Percentiles rank a stretch among this genome's conserved stretches.
Conservation (phyloP, 2,113 vertebrate species). For the Numida meleagris region DNA sequence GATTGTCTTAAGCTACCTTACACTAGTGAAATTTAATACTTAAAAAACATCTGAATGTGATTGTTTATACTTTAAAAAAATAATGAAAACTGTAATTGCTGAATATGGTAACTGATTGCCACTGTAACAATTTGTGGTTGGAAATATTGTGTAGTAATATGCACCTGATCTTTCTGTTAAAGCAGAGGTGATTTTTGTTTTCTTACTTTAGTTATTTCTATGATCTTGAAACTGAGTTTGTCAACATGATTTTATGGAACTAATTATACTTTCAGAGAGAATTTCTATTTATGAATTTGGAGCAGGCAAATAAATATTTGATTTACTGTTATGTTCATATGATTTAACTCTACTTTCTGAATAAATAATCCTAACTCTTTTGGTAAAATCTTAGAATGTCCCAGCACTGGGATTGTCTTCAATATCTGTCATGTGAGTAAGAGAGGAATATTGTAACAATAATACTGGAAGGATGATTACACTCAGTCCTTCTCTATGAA, state of each 20-base stretch:
- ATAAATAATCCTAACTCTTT: background rate
- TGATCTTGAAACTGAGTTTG: background rate
- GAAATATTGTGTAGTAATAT: background rate
- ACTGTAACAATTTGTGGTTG: background rate
- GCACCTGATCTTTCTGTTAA: background rate
- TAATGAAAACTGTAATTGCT: background rate
- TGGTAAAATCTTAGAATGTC: background rate
- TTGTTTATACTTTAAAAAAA: background rate
- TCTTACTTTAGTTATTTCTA: background rate
- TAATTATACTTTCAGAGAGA: slow-evolving; percentile 9
- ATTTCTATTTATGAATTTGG: slow-evolving; percentile 11
- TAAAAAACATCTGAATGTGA: background rate
- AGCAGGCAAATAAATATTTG: slow-evolving; percentile 34
- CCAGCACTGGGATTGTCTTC: background rate
- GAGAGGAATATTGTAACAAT: background rate
- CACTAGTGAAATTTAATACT: background rate
- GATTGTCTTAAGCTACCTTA: background rate
- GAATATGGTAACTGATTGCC: background rate
- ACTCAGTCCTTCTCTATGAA: background rate
- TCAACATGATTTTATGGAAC: background rate
- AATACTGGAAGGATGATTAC: background rate
- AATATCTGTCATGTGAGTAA: background rate
- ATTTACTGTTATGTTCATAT: background rate
- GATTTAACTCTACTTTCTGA: background rate
- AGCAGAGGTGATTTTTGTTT: background rate